Percentiles rank a stretch among this genome's conserved stretches.
Conservation (phyloP, 2,797 vertebrate genomes). For the Diglossa cyanea region DNA sequence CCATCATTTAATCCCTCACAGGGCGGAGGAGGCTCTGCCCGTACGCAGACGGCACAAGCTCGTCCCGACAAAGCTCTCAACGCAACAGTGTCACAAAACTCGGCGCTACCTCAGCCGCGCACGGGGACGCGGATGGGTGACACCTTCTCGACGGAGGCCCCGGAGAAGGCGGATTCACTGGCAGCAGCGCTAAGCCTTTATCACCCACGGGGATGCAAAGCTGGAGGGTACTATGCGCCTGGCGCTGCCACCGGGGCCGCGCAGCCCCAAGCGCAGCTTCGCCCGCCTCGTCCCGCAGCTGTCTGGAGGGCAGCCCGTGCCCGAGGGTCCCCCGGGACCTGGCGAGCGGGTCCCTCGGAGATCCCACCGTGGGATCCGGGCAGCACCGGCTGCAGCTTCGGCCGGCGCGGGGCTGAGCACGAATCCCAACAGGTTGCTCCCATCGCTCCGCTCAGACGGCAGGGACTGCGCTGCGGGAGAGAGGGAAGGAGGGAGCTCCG, state of each 20-base stretch:
- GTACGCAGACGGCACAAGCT: background rate
- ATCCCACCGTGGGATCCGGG: background rate
- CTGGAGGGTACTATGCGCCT: background rate
- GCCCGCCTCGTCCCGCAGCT: background rate
- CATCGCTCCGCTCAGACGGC: background rate
- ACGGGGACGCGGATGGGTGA: background rate
- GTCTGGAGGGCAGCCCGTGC: background rate
- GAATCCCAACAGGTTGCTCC: background rate
- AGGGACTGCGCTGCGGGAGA: background rate
- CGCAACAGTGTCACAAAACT: background rate
- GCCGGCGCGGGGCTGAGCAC: background rate
- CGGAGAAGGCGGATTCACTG: background rate
- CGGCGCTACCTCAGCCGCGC: background rate
- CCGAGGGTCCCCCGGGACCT: background rate
- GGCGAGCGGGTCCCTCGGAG: background rate
- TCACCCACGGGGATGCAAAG: background rate
- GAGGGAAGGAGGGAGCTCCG: background rate
- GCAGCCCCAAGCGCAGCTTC: rapidly evolving
- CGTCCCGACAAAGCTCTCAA: background rate
- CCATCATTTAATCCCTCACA: background rate
- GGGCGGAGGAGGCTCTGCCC: background rate
- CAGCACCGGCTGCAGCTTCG: background rate
- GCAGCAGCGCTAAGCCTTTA: too few relatives aligned
- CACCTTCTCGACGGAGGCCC: background rate
- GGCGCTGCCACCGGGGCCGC: background rate